Evolutionary conservation across 2,888 invertebrate species (phyloP).

Genomic region (Habroteleia sp.): DNA sequence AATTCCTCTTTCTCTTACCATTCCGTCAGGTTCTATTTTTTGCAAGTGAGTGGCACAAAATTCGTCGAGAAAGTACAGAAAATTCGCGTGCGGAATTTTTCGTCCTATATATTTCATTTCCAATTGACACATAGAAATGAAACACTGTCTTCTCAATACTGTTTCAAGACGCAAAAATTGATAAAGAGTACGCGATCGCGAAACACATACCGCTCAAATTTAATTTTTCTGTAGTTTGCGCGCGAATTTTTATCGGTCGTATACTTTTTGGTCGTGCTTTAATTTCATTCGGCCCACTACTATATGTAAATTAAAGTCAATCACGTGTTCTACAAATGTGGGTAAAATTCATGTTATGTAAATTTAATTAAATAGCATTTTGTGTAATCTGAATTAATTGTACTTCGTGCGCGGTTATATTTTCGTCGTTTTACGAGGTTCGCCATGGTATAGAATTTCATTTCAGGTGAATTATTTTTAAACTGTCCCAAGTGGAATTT

Average conservation of each 20-base stretch:
- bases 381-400: slow-evolving; percentile 49
- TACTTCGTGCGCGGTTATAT: slow-evolving; percentile 13
- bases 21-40: slow-evolving; percentile 46
- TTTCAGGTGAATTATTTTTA: slow-evolving; percentile 19
- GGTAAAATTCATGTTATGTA: slow-evolving; percentile 41
- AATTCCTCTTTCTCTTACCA: slow-evolving; percentile 54
- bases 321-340: slow-evolving; percentile 35
- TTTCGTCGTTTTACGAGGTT: slow-evolving; percentile 17
- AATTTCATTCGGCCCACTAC: slow-evolving; percentile 26
- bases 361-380: slow-evolving; percentile 53
- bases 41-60: slow-evolving; percentile 25
- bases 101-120: slow-evolving; percentile 27
- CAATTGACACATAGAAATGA: slow-evolving; percentile 40
- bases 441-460: slow-evolving; percentile 4
- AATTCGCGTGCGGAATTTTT: slow-evolving; percentile 23
- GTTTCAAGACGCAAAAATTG: no score
- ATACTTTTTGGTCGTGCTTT: slow-evolving; percentile 29
- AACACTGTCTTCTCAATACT: slow-evolving; percentile 27
- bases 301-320: slow-evolving; percentile 45
- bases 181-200: neutral
- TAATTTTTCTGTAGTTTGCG: slow-evolving; percentile 11
- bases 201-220: slow-evolving; percentile 4
- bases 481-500: slow-evolving; percentile 7
- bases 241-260: slow-evolving; percentile 25
- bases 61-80: slow-evolving; percentile 11